These are phyloP conservation scores for Sciurus carolinensis DNA, from an alignment of 2,797 vertebrate species.

Conservation along the genomic window DNA sequence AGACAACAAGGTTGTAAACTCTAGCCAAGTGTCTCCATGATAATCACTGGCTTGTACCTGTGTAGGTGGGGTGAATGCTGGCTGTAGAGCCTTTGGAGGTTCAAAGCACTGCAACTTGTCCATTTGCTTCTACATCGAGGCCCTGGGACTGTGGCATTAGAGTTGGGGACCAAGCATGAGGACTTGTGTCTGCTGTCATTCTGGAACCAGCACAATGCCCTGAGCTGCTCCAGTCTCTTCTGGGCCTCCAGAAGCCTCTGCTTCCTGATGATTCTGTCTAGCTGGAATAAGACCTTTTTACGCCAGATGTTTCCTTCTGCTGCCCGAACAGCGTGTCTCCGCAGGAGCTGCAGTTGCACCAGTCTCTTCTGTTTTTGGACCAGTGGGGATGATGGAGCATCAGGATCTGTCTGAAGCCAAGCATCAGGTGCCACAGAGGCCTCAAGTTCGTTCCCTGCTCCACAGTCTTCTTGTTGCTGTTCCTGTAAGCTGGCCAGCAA, in stretches of 20 bases:
- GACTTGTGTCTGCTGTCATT: slow-evolving; percentile 82
- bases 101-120: slow-evolving; percentile 73
- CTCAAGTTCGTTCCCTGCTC: slow-evolving; percentile 61
- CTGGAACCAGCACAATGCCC: slow-evolving; percentile 88
- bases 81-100: slow-evolving; percentile 60
- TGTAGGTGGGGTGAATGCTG: slow-evolving; percentile 9
- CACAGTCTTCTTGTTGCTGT: slow-evolving; percentile 82
- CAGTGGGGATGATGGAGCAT: slow-evolving; percentile 80
- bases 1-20: not conserved
- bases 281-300: slow-evolving; percentile 93
- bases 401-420: slow-evolving; percentile 91
- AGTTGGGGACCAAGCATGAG: not conserved
- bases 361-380: slow-evolving; percentile 91
- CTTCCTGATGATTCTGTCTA: slow-evolving; percentile 94
- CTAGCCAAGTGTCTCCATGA: not conserved
- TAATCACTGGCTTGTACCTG: slow-evolving; percentile 73
- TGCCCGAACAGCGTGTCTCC: slow-evolving; percentile 90
- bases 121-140: slow-evolving; percentile 68
- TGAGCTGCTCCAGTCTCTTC: slow-evolving; percentile 93
- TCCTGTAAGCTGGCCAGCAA: slow-evolving; percentile 88
- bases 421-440: slow-evolving; percentile 76
- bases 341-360: slow-evolving; percentile 93
- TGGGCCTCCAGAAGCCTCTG: slow-evolving; percentile 94
- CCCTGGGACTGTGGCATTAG: slow-evolving; percentile 36
- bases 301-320: slow-evolving; percentile 90